Evolutionary conservation across 2,113 vertebrate genomes (phyloP).

Genomic region (Actenoides lindsayi): DNA sequence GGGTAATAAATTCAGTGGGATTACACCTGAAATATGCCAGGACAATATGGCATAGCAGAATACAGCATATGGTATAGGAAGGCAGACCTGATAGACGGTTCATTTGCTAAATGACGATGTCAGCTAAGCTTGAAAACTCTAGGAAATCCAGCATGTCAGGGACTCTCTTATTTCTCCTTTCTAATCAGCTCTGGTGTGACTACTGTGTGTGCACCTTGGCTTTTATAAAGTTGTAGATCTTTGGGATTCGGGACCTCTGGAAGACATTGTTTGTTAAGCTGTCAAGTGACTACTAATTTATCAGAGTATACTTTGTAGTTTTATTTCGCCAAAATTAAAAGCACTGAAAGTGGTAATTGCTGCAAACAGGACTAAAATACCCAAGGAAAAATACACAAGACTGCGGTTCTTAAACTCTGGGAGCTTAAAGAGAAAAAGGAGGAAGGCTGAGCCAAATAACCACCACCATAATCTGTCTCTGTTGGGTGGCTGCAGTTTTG

Average conservation of each 20-base stretch:
- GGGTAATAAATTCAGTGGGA: background rate
- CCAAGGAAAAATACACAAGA: background rate
- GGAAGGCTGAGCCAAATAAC: background rate
- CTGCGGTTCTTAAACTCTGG: background rate
- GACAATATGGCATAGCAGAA: background rate
- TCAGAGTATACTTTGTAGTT: background rate
- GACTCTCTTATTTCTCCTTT: background rate
- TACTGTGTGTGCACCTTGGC: background rate
- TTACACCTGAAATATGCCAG: background rate
- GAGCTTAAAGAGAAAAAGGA: background rate
- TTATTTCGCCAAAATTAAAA: background rate
- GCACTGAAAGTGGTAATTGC: background rate
- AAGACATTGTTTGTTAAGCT: background rate
- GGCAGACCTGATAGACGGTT: background rate
- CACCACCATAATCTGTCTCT: background rate
- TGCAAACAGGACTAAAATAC: background rate
- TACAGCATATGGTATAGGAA: background rate
- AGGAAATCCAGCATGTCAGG: background rate
- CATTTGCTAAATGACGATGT: background rate
- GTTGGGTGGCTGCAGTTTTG: background rate
- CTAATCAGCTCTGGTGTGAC: background rate
- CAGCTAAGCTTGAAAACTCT: background rate
- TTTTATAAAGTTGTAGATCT: background rate
- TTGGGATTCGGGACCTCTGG: background rate
- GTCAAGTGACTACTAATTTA: background rate